Percentiles rank a stretch among this genome's conserved stretches.
Evolutionary conservation across 2,888 invertebrate genomes (phyloP).

Genomic region (Hipparchia semele): DNA sequence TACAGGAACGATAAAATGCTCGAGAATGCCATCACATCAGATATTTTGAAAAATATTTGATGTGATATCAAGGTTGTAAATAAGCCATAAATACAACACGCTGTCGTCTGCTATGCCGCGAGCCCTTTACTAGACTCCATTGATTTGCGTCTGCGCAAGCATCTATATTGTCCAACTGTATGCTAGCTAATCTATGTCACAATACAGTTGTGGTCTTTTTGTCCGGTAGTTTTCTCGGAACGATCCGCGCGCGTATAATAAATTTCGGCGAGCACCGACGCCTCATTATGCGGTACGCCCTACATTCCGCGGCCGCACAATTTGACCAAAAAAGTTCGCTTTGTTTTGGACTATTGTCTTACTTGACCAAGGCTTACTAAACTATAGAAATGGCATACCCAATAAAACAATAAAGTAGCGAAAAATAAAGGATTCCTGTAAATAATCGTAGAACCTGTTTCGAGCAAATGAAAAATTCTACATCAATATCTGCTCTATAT

Average conservation of each 20-base stretch:
- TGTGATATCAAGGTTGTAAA: too few species aligned
- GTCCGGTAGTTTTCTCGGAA: slow-evolving; percentile 76
- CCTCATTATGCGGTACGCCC: slow-evolving; percentile 78
- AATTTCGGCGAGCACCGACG: slow-evolving; percentile 58
- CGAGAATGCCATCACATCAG: too few species aligned
- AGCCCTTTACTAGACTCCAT: too few species aligned
- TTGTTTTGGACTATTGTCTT: slow-evolving; percentile 66
- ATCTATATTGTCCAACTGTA: not conserved
- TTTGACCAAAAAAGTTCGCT: slow-evolving; percentile 61
- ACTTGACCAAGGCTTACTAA: not conserved
- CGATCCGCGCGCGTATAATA: slow-evolving; percentile 62
- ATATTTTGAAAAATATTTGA: too few species aligned
- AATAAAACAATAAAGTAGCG: too few species aligned
- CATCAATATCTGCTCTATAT: too few species aligned
- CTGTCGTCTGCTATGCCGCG: too few species aligned
- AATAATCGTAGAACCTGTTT: too few species aligned
- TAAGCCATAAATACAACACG: too few species aligned
- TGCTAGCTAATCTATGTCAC: not conserved
- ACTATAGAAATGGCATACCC: not conserved
- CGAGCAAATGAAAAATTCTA: too few species aligned
- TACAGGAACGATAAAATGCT: too few species aligned
- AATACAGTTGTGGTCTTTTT: slow-evolving; percentile 42
- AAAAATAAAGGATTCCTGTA: too few species aligned
- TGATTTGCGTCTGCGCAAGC: not conserved
- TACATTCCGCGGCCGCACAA: slow-evolving; percentile 73